These are phyloP conservation scores for Chymomyza caudatula DNA, from an alignment of 2,888 invertebrate genomes.

Conservation along the genomic window DNA sequence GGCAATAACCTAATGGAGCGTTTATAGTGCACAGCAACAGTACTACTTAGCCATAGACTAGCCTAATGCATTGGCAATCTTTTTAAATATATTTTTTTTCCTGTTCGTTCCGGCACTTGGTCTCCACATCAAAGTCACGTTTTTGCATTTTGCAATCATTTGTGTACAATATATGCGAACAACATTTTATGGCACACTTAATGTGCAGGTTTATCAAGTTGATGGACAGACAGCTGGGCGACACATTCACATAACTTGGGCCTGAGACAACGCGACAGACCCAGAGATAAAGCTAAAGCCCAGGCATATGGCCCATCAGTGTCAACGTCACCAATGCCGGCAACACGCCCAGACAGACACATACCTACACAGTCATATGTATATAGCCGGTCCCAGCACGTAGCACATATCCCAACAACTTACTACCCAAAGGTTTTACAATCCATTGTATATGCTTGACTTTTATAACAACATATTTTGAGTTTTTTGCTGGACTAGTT, in stretches of 20 bases:
- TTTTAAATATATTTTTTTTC: neutral
- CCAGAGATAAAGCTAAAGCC: neutral
- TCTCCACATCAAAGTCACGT: conserved; percentile 50
- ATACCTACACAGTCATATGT: too few species aligned
- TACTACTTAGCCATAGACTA: neutral
- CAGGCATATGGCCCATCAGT: neutral
- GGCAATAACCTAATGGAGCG: neutral
- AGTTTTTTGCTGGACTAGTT: conserved; percentile 2
- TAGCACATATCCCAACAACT: neutral
- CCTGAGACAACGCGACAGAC: conserved; percentile 6
- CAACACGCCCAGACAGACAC: neutral
- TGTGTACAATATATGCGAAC: conserved; percentile 5
- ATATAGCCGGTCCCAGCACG: neutral
- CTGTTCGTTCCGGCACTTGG: conserved; percentile 27
- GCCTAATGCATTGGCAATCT: neutral
- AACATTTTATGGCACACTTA: conserved; percentile 32
- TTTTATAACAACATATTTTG: neutral
- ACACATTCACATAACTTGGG: conserved; percentile 22
- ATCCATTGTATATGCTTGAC: neutral
- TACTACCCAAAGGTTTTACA: neutral
- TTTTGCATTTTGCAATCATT: conserved; percentile 55
- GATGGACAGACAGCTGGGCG: conserved; percentile 58
- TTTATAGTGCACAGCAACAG: neutral
- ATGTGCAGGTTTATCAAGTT: conserved; percentile 65
- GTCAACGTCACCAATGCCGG: neutral